Evolutionary conservation across 53 echinoderm and acorn worm genomes (phyloP).

Genomic region (Henricia sp.): DNA sequence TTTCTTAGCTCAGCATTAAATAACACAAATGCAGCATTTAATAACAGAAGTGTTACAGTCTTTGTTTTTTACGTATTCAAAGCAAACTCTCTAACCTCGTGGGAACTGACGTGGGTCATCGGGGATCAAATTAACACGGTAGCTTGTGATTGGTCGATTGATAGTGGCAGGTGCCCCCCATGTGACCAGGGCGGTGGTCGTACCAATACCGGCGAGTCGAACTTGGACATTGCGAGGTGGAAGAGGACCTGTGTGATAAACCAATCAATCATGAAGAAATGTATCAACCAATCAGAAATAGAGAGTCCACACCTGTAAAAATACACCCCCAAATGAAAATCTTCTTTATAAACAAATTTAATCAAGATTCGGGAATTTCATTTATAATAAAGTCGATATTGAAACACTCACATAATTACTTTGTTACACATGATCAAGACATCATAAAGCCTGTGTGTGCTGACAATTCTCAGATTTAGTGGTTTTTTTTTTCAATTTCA

Average conservation of each 20-base stretch:
- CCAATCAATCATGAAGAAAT: neutral
- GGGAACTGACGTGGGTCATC: conserved; percentile 29
- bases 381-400: neutral
- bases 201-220: conserved; percentile 3
- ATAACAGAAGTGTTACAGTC: too few relatives aligned
- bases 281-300: neutral
- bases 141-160: conserved; percentile 22
- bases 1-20: too few relatives aligned
- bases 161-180: conserved; percentile 45
- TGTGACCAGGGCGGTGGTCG: conserved; percentile 29
- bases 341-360: neutral
- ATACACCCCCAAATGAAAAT: neutral
- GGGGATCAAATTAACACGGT: conserved; percentile 33
- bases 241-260: conserved; percentile 49
- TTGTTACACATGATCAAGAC: too few relatives aligned
- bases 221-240: conserved; percentile 29
- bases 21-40: too few relatives aligned
- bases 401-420: too few relatives aligned
- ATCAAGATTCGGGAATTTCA: neutral
- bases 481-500: too few relatives aligned
- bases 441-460: too few relatives aligned
- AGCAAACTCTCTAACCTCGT: conserved; percentile 17
- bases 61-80: too few relatives aligned
- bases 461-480: too few relatives aligned
- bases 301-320: neutral